Conservation (phyloP, 2,888 invertebrate species). For the Luffia ferchaultella region DNA sequence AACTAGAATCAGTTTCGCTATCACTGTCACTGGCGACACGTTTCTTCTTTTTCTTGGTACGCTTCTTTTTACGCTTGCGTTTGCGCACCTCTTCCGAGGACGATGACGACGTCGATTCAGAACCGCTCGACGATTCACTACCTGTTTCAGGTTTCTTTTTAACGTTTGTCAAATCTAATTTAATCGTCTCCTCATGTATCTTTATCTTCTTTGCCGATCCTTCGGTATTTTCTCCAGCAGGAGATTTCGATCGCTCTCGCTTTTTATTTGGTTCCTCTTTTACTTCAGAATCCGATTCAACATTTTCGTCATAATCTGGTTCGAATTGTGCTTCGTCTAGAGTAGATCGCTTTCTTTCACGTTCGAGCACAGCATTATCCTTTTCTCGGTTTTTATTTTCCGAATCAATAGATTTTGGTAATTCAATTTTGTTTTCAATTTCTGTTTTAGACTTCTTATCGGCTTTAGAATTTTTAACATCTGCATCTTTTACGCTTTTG, state of each 20-base stretch:
- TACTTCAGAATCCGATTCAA: conserved; percentile 69
- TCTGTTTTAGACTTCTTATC: conserved; percentile 14
- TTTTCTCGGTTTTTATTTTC: conserved; percentile 20
- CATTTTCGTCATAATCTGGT: conserved; percentile 74
- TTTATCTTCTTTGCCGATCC: conserved; percentile 43
- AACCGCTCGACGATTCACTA: conserved; percentile 47
- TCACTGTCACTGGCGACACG: conserved; percentile 70
- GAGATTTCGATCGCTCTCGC: conserved; percentile 40
- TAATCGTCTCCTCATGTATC: conserved; percentile 47
- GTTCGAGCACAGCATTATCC: conserved; percentile 11
- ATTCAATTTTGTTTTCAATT: conserved; percentile 20
- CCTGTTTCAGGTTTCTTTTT: conserved; percentile 56
- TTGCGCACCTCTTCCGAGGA: conserved; percentile 62
- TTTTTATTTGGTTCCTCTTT: conserved; percentile 58
- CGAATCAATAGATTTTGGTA: conserved; percentile 25
- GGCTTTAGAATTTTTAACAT: conserved; percentile 24
- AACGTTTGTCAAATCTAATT: conserved; percentile 53
- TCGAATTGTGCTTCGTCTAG: conserved; percentile 78
- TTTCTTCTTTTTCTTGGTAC: conserved; percentile 67
- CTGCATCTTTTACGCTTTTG: conserved; percentile 32
- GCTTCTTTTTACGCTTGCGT: conserved; percentile 71
- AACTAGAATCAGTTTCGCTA: conserved; percentile 71
- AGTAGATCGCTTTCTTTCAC: conserved; percentile 70
- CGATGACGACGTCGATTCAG: conserved; percentile 58
- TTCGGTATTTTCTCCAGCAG: conserved; percentile 22